phyloP scores from a whole-genome alignment of 1,140 invertebrate species.

The Sarcophaga peregrina region DNA sequence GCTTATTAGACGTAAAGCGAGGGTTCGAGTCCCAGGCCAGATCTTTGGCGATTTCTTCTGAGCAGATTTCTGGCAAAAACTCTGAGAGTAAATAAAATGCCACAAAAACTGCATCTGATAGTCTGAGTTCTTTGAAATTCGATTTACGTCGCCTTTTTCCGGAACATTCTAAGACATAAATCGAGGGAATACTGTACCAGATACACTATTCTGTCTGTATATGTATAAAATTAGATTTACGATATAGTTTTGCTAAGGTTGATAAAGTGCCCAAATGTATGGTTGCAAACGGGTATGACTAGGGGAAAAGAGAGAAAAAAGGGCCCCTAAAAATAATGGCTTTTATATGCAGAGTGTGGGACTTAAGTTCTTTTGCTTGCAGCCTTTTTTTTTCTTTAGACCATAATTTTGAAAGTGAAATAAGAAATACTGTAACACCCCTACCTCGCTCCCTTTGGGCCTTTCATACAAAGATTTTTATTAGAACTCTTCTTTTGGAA shows the following conservation, averaged over 20 bases:
- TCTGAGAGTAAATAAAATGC: no score
- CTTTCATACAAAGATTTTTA: no score
- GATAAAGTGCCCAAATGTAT: constrained; percentile 2
- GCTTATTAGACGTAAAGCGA: no score
- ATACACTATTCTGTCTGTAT: not conserved
- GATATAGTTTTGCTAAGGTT: constrained; percentile 26
- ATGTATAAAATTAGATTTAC: constrained; percentile 14
- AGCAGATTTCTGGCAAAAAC: no score
- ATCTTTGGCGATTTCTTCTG: no score
- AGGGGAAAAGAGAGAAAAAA: not conserved
- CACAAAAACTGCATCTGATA: no score
- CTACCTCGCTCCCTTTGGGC: not conserved
- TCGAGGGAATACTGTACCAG: no score
- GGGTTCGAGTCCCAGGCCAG: no score
- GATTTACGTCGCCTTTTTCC: no score
- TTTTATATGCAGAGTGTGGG: not conserved
- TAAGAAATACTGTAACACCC: not conserved
- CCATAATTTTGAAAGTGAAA: constrained; percentile 6
- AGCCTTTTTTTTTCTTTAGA: not conserved
- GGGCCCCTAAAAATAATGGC: not conserved
- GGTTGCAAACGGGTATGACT: not conserved
- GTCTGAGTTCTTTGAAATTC: no score
- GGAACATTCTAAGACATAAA: no score
- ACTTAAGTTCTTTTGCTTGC: not conserved
- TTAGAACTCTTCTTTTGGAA: no score